Conservation (phyloP, 1,140 invertebrate species). For the Laodelphax striatellus region DNA sequence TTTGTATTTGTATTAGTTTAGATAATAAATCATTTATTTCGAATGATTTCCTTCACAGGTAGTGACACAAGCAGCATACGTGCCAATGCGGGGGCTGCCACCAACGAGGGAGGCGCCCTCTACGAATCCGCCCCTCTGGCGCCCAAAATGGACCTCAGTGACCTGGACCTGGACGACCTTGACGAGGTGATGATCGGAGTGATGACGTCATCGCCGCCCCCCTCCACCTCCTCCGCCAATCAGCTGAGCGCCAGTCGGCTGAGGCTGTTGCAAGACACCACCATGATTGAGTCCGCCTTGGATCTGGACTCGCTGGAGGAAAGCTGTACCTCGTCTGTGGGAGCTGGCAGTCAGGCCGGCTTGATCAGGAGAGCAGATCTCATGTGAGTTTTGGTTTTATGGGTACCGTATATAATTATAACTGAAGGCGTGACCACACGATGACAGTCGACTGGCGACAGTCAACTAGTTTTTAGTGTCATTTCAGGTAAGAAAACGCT, state of each 20-base stretch:
- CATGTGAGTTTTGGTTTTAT: constrained; percentile 11
- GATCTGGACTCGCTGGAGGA: constrained; percentile 71
- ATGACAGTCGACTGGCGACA: too few relatives aligned
- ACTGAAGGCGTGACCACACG: too few relatives aligned
- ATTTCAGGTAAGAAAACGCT: too few relatives aligned
- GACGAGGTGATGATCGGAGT: constrained; percentile 18
- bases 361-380: constrained; percentile 33
- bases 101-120: too few relatives aligned
- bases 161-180: constrained; percentile 21
- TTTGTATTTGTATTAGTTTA: too few relatives aligned
- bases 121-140: too few relatives aligned
- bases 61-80: constrained; percentile 5
- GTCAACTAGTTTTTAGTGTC: too few relatives aligned
- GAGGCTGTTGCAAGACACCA: constrained; percentile 63
- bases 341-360: constrained; percentile 39
- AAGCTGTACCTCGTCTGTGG: constrained; percentile 39
- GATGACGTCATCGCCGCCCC: too few relatives aligned
- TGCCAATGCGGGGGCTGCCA: too few relatives aligned
- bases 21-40: too few relatives aligned
- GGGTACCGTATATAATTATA: too few relatives aligned
- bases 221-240: too few relatives aligned
- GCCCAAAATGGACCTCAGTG: constrained; percentile 7
- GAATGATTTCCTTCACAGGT: background rate
- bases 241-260: constrained; percentile 43
- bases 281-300: constrained; percentile 75